Evolutionary conservation across 2,888 invertebrate species (phyloP).

Genomic region (Seladonia tumulorum): DNA sequence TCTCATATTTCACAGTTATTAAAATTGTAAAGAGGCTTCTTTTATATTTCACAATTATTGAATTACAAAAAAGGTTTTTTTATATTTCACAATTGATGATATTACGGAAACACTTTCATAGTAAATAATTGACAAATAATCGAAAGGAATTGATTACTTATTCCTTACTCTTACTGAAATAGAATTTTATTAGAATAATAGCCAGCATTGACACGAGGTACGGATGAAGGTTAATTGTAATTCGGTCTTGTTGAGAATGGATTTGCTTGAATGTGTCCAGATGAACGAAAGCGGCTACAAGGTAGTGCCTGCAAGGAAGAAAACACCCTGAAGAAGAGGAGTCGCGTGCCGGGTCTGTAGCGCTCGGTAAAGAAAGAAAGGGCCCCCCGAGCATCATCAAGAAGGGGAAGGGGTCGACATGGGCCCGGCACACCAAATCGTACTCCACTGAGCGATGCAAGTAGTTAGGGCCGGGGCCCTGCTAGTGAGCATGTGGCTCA

Average conservation of each 20-base stretch:
- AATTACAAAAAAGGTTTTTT: no score
- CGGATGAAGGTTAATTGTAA: background rate
- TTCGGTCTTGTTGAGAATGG: background rate
- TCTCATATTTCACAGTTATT: no score
- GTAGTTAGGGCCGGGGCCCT: constrained; percentile 84
- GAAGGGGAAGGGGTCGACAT: constrained; percentile 73
- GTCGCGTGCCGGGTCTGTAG: constrained; percentile 78
- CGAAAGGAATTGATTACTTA: no score
- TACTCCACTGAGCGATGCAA: constrained; percentile 83
- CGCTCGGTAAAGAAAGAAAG: constrained; percentile 67
- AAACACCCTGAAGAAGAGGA: constrained; percentile 76
- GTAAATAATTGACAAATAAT: no score
- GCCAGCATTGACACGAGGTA: no score
- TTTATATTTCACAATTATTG: no score
- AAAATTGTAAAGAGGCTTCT: no score
- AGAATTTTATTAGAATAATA: no score
- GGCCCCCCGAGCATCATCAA: constrained; percentile 63
- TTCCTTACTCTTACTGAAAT: no score
- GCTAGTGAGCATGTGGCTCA: constrained; percentile 87
- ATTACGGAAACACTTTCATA: no score
- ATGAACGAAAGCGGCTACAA: constrained; percentile 79
- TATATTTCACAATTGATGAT: no score
- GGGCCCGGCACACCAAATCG: constrained; percentile 80
- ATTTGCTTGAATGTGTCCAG: constrained; percentile 60
- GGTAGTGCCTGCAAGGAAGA: constrained; percentile 73